Percentiles rank a stretch among this genome's conserved stretches.
phyloP scores from a whole-genome alignment of 2,797 vertebrate genomes.

The Pterois miles region DNA sequence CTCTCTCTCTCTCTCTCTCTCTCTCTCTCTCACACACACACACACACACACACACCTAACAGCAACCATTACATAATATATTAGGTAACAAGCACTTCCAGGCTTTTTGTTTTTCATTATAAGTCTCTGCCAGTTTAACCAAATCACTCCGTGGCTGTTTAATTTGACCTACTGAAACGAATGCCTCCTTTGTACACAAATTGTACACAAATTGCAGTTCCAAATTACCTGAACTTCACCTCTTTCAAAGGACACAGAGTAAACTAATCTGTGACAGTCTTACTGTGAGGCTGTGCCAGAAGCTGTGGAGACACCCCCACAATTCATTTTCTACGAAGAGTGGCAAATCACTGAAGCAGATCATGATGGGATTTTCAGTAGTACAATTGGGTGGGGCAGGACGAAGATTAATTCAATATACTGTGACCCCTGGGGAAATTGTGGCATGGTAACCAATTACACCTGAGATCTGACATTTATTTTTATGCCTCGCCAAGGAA shows the following conservation, averaged over 20 bases:
- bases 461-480: conserved; percentile 7
- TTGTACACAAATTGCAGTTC: not conserved
- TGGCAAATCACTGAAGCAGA: conserved; percentile 3
- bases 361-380: conserved; percentile 21
- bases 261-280: not conserved
- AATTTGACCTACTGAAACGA: not conserved
- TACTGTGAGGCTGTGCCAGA: not conserved
- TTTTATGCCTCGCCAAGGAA: not conserved
- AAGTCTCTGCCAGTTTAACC: conserved; percentile 3
- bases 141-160: conserved; percentile 15
- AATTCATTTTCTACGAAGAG: conserved; percentile 13
- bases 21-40: not conserved
- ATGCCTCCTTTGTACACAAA: not conserved
- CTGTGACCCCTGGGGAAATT: conserved; percentile 2
- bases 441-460: conserved; percentile 5
- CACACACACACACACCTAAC: conserved; percentile 8
- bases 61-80: conserved; percentile 44
- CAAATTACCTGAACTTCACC: not conserved
- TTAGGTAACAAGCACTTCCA: conserved; percentile 37
- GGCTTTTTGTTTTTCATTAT: conserved; percentile 3
- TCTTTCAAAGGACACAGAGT: not conserved
- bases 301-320: not conserved
- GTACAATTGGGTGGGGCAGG: not conserved
- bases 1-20: not conserved
- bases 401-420: conserved; percentile 27